Conservation (phyloP, 2,888 invertebrate genomes). For the Trichogramma evanescens region DNA sequence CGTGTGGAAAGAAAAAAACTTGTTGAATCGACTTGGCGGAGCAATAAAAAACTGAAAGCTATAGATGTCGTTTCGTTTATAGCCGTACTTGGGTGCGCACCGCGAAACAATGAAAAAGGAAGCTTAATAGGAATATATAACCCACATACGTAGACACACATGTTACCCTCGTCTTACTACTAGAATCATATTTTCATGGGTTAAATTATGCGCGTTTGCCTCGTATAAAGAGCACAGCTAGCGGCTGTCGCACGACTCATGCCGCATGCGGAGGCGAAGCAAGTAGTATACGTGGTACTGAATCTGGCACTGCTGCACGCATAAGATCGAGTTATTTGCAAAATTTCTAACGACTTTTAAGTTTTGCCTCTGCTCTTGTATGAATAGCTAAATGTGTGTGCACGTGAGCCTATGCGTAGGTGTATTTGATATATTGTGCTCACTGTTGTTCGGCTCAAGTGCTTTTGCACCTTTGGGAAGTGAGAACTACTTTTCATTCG, state of each 20-base stretch:
- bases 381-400: no score
- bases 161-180: background rate
- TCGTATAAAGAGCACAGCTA: background rate
- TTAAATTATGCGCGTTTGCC: slow-evolving; percentile 15
- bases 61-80: background rate
- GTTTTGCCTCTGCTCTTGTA: slow-evolving; percentile 6
- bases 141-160: background rate
- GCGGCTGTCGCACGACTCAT: background rate
- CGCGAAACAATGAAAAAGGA: slow-evolving; percentile 16
- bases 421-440: no score
- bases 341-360: slow-evolving; percentile 23
- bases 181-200: slow-evolving; percentile 20
- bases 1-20: slow-evolving; percentile 7
- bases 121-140: no score
- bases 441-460: no score
- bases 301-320: background rate
- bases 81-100: background rate
- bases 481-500: background rate
- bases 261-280: background rate
- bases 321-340: slow-evolving; percentile 12
- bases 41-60: slow-evolving; percentile 11
- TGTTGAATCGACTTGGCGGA: slow-evolving; percentile 21
- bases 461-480: no score
- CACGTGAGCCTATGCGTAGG: no score
- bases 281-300: no score